Percentiles rank a stretch among this genome's conserved stretches.
Conservation (phyloP, 2,888 invertebrate species). For the Acholoe squamosa region DNA sequence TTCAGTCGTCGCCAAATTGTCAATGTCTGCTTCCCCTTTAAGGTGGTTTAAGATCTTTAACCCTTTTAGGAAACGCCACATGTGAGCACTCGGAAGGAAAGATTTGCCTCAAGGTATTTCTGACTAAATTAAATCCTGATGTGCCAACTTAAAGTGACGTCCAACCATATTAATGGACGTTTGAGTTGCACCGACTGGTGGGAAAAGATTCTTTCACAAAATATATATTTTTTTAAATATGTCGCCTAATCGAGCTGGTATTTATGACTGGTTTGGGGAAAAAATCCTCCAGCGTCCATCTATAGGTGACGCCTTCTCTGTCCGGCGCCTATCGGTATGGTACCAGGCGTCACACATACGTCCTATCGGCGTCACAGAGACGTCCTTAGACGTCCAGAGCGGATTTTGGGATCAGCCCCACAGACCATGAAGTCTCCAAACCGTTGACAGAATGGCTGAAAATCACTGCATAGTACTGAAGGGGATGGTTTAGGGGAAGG, state of each 20-base stretch:
- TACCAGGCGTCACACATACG: not conserved
- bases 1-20: constrained; percentile 10
- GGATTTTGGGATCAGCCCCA: constrained; percentile 26
- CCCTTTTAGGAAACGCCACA: no score
- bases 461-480: not conserved
- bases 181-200: no score
- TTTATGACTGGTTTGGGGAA: no score
- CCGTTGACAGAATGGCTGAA: constrained; percentile 26
- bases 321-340: not conserved
- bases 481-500: not conserved
- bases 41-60: no score
- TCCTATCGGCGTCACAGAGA: not conserved
- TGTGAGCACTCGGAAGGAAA: no score
- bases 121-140: no score
- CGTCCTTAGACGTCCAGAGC: not conserved
- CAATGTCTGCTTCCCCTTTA: not conserved
- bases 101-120: no score
- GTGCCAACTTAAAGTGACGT: no score
- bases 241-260: no score
- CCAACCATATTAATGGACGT: no score
- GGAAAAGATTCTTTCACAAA: no score
- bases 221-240: no score
- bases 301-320: not conserved
- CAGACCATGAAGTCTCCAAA: not conserved
- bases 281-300: not conserved